Base-by-base conservation (phyloP, 2,113 vertebrate genomes). In the Nerophis lumbriciformis region DNA sequence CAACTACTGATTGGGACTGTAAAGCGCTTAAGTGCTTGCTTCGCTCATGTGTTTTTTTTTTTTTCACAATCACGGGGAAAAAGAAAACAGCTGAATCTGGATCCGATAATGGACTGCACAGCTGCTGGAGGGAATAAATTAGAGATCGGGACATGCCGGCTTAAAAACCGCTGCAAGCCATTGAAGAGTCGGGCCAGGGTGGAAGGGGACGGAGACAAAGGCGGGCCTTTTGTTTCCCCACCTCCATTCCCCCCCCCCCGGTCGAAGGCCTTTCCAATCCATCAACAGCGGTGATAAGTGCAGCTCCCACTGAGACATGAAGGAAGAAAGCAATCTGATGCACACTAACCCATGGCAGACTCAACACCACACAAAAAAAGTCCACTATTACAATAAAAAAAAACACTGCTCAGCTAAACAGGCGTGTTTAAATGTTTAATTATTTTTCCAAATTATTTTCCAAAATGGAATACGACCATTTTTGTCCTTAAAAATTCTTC, bases 321-420 rank as follows among this genome's bases (percentile, higher is more conserved):
- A 72, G 71, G 73, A 80, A 73, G 78, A 81, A 53, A 60, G 67
- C 72, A 79, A 85, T 83, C 65, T 75, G 73, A 83, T 81, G 82
- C 70, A 54, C 59, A 64, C 76, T 64, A 80, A 76, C 68, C 65
- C 63, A 58, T 69, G 65, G 69, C 52, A 4, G 60, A 52, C 76
- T 63, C 77, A 56, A 37, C 48, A 62, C 72, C 66, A 81, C 38
- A 47, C n/a, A 6, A 58, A 56, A 61, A 64, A 45, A 39, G 66
- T 67, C 51, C 52, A 65, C 54, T 53, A 59, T 55, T 48, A 62
- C 50, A 68, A 55, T 66, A 2, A 16, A 1, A 60, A 53, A 74
- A 60, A 36, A 14, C n/a, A 54, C 35, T 15, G 45, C 19, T 61
- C 48, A 59, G 19, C 28, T 8, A n/a, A 50, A 50, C 5, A 48